Conservation (phyloP, 2,888 invertebrate genomes). For the Drosophila picticornis region DNA sequence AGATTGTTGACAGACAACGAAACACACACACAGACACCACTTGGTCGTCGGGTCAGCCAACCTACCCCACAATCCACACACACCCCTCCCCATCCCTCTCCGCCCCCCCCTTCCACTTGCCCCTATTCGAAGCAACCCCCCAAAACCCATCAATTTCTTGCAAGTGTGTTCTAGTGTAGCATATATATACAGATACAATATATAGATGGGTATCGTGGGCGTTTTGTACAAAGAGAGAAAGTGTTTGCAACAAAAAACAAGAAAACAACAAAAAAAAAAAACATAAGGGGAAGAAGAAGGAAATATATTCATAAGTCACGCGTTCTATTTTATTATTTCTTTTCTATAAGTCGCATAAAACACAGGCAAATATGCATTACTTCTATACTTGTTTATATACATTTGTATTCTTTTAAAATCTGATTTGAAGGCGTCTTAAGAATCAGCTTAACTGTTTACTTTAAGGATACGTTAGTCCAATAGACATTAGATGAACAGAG, state of each 20-base stretch:
- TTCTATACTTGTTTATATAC: slow-evolving; percentile 8
- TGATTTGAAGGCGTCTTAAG: slow-evolving; percentile 28
- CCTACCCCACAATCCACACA: background rate
- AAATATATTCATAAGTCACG: slow-evolving; percentile 32
- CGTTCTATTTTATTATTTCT: slow-evolving; percentile 35
- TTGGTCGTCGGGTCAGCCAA: slow-evolving; percentile 28
- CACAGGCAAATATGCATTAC: slow-evolving; percentile 9
- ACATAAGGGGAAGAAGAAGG: no score
- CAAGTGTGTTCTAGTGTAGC: slow-evolving; percentile 26
- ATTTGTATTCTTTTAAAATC: slow-evolving; percentile 25
- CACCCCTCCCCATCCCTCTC: background rate
- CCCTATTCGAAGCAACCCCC: background rate
- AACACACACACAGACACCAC: background rate
- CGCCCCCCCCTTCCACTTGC: background rate
- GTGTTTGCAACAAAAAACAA: slow-evolving; percentile 4
- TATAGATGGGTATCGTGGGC: slow-evolving; percentile 26
- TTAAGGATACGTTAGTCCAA: slow-evolving; percentile 56
- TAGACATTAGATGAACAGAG: slow-evolving; percentile 33
- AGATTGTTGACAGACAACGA: slow-evolving; percentile 36
- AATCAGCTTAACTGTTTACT: slow-evolving; percentile 49
- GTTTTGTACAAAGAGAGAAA: slow-evolving; percentile 48
- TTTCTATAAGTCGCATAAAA: slow-evolving; percentile 11
- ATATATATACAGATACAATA: slow-evolving; percentile 22
- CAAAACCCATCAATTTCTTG: background rate
- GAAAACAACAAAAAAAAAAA: no score